Base-by-base conservation (phyloP, 2,888 invertebrate genomes). In the Leucophenga maculata region DNA sequence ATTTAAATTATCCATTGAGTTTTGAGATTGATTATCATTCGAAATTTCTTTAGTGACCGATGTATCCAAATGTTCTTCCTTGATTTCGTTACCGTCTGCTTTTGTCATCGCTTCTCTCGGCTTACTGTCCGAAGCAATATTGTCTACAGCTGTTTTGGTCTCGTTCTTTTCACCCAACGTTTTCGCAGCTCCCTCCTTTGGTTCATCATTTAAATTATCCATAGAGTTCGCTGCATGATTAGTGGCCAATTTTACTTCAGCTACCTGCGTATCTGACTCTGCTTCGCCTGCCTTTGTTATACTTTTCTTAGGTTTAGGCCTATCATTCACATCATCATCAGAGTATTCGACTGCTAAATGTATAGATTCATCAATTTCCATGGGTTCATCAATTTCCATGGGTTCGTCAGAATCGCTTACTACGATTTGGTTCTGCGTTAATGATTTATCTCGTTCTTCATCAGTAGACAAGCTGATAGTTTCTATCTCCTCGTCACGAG, bases 381-480 rank as follows among this genome's bases (percentile, higher is more conserved):
- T 46, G 48, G 69, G 69, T 13, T 71, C 48, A 31, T 65, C 60
- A 39, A 68, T 9, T n/a, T 20, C 9, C 6, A 65, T 54, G 20
- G 44, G 18, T 44, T 62, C 62, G 16, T 62, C 46, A 14, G 32
- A 39, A 11, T 39, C 62, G 13, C 11, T 14, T 18, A 11, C 16
- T 32, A 60, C 3, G 16, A 71, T 71, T 73, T n/a, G 14, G 68
- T 68, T 3, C 66, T 26, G 26, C 39, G 57, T 66, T 69, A 65
- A 69, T 39, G 54, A 20, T 52, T 6, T 39, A 44, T 60, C 60
- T 9, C 14, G 6, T 26, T 55, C 55, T 6, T 55, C 55, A 1
- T 55, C 55, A 22, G 22, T 55, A 13, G 55, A 22, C 26, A 55
- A 22, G 14, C 11, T 55, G 9, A 55, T 55, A 14, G 22, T 22